Evolutionary conservation across 2,113 vertebrate genomes (phyloP), one percentile per base, ranked within the genome.

Genomic region (Cryptotis parvus): DNA sequence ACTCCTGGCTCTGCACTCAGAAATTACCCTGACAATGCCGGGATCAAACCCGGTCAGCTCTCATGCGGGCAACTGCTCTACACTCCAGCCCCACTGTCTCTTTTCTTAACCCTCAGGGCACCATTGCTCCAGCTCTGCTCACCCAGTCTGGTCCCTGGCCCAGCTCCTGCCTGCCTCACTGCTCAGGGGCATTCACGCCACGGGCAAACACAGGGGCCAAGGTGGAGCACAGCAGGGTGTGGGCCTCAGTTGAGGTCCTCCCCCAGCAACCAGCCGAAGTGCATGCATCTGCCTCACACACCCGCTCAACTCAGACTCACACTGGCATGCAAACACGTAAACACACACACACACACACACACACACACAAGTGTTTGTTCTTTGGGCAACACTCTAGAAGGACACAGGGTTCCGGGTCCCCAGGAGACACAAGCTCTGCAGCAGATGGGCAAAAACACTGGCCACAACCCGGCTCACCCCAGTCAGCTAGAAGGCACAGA

Each of bases 181-280:
- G 18, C 52, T 55, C 18, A 9, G n/a, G n/a, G n/a, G n/a, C n/a
- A n/a, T n/a, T n/a, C n/a, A n/a, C n/a, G n/a, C n/a, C n/a, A 29
- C 6, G 0, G 43, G 70, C 22, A 4, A 14, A 49, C 12, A 16
- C 9, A 43, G 68, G 85, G 1, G 0, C 0, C 1, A 8, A 37
- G 43, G 20, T 0, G 18, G 49, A 24, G 33, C 2, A 3, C 18
- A 0, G 79, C 5, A 24, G 10, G 0, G 8, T 41, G 37, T 63
- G 9, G 1, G 0, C 9, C 58, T n/a, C 52, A 58, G 3, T 29
- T 9, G 3, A 14, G 29, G 9, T 26, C 18, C 75, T n/a, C 29
- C 33, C 8, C 0, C 1, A 29, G 45, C 9, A 29, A 26, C 4
- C 73, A 18, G 58, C 24, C 9, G 24, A 35, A 22, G 33, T 37